These are phyloP conservation scores for Vanessa tameamea DNA, from an alignment of 1,140 invertebrate genomes.

Conservation along the genomic window DNA sequence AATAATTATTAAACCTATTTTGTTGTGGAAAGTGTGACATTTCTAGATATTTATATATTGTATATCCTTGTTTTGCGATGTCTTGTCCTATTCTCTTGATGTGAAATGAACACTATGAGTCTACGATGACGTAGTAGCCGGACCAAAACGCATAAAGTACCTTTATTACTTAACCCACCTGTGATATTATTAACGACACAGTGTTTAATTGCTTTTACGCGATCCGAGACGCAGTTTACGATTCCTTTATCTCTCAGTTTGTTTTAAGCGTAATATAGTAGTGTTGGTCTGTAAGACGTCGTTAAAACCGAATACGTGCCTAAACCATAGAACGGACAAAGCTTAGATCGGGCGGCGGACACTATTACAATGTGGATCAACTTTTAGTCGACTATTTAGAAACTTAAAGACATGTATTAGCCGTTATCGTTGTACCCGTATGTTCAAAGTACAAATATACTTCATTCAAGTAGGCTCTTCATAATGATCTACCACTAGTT, in stretches of 20 bases:
- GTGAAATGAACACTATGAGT: too few species aligned
- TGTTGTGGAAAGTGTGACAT: too few species aligned
- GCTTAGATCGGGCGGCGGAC: background rate
- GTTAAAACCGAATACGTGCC: constrained; percentile 18
- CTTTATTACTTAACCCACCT: constrained; percentile 38
- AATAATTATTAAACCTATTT: too few species aligned
- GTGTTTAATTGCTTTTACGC: constrained; percentile 36
- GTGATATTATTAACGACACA: constrained; percentile 31
- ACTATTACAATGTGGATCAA: background rate
- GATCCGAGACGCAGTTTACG: constrained; percentile 27
- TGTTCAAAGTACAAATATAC: too few species aligned
- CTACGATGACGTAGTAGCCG: background rate
- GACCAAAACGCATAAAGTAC: constrained; percentile 20
- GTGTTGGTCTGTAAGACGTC: constrained; percentile 19
- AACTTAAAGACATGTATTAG: too few species aligned
- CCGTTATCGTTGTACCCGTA: too few species aligned
- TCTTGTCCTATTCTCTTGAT: too few species aligned
- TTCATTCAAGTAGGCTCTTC: too few species aligned
- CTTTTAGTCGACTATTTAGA: background rate
- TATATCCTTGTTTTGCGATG: too few species aligned
- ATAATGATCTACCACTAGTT: too few species aligned
- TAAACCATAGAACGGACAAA: background rate
- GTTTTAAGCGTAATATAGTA: constrained; percentile 52
- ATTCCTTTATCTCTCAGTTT: constrained; percentile 38
- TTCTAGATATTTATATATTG: too few species aligned